Evolutionary conservation across 2,113 vertebrate genomes (phyloP), one percentile per base, ranked within the genome.

Genomic region (Leptodactylus fuscus): DNA sequence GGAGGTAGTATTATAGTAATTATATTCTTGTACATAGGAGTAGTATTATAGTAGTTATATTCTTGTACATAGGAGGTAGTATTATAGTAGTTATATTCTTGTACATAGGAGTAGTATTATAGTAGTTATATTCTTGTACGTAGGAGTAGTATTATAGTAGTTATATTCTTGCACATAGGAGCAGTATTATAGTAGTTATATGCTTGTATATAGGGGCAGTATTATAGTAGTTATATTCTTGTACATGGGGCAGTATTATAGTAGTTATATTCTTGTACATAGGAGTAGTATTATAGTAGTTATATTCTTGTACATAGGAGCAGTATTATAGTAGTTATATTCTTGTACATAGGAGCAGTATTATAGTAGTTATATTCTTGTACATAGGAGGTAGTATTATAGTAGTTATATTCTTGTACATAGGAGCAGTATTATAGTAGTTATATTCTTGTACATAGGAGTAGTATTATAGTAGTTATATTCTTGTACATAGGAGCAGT

Each of bases 321-420:
- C 55, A 58, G 55, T 58, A 58, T 58, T 58, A 58, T 58, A 58
- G 55, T 58, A 58, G 55, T 58, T 58, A 58, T 58, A 58, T 58
- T 58, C n/a, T 24, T 58, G 55, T 58, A 58, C 22, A 58, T 58
- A 58, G 55, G 24, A 6, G 55, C 55, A 60, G 55, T 55, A 55
- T 55, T 55, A 60, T 60, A 65, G 60, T 65, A 65, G 60, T 29
- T 65, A 65, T 65, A 65, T 65, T 65, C 60, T 32, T 65, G 60
- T 29, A 65, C 24, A 65, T 65, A 65, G 60, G 24, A 12, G n/a
- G 60, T 12, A 65, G 60, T 65, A 65, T 65, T 65, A 65, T 65
- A 65, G 60, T 62, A 27, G 60, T 29, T 60, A 27, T 29, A 29
- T 62, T 27, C 55, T 58, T 58, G 55, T 58, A 58, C 22, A 58